A percentile compares a stretch with the other conserved stretches of the same genome.
Evolutionary conservation across 92 coral and sea anemone genomes (phyloP).

Genomic region (Paramuricea clavata): DNA sequence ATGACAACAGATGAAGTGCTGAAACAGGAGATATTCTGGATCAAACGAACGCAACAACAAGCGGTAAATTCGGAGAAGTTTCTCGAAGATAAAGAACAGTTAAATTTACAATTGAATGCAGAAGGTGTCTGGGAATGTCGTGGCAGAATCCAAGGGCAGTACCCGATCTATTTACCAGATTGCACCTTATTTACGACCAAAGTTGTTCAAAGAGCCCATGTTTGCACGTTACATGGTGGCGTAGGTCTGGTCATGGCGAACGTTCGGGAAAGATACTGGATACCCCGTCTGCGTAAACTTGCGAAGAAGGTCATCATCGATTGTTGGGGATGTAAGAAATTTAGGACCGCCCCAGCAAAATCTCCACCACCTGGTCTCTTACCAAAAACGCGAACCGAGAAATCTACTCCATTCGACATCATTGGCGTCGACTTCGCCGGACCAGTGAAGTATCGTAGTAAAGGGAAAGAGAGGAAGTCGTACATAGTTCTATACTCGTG

Average conservation of each 20-base stretch:
- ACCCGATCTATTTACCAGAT: no score
- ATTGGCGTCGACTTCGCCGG: conserved; percentile 59
- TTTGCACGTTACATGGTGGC: no score
- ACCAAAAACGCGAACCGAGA: conserved; percentile 53
- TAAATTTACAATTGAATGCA: no score
- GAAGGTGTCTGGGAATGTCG: no score
- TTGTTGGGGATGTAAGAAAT: neutral
- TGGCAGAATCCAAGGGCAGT: no score
- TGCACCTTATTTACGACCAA: conserved; percentile 38
- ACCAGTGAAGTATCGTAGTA: conserved; percentile 35
- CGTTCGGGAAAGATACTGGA: no score
- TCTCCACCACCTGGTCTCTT: neutral
- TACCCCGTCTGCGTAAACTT: conserved; percentile 28
- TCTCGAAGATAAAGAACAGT: no score
- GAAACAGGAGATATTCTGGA: no score
- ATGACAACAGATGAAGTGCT: no score
- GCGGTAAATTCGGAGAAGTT: no score
- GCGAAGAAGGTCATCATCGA: conserved; percentile 33
- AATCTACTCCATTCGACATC: conserved; percentile 13
- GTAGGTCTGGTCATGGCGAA: no score
- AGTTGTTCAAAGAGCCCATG: conserved; percentile 39
- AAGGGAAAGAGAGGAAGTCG: conserved; percentile 51
- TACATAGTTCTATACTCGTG: conserved; percentile 39
- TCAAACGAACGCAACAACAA: no score
- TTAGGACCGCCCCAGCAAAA: neutral